Conservation (phyloP, 2,888 invertebrate species). For the Dioctria linearis region DNA sequence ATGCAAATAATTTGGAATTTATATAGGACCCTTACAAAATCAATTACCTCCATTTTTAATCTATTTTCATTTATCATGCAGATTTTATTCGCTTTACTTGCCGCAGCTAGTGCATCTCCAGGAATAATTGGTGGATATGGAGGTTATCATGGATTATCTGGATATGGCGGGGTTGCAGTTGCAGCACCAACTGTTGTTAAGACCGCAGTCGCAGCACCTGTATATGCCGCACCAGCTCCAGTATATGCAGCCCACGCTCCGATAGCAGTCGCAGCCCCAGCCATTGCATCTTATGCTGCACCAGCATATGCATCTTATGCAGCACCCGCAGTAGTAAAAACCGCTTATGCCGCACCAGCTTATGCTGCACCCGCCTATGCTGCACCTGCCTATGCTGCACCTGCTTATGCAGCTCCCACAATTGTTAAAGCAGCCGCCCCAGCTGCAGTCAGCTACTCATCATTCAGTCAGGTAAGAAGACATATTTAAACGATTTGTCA, state of each 20-base stretch:
- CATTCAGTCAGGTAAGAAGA: slow-evolving; percentile 67
- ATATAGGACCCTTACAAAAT: neutral
- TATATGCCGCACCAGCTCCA: neutral
- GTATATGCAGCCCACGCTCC: slow-evolving; percentile 29
- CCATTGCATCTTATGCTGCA: slow-evolving; percentile 51
- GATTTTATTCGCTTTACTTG: slow-evolving; percentile 47
- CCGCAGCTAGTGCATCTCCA: slow-evolving; percentile 55
- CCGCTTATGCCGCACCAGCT: slow-evolving; percentile 12
- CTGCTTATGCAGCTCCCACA: slow-evolving; percentile 59
- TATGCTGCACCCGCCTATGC: neutral
- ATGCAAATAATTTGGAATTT: neutral
- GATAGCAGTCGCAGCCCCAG: slow-evolving; percentile 3
- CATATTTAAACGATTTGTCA: too few relatives aligned
- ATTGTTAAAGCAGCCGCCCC: slow-evolving; percentile 57
- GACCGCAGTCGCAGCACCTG: neutral
- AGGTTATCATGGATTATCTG: slow-evolving; percentile 28
- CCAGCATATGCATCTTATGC: slow-evolving; percentile 45
- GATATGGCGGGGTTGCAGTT: slow-evolving; percentile 31
- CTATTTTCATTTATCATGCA: neutral
- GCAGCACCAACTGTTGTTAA: slow-evolving; percentile 35
- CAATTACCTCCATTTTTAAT: neutral
- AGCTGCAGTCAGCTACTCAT: slow-evolving; percentile 63
- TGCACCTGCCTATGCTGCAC: slow-evolving; percentile 35
- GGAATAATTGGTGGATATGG: slow-evolving; percentile 42
- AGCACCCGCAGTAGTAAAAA: slow-evolving; percentile 3